Evolutionary conservation across 2,113 vertebrate species (phyloP).

Genomic region (Siniperca knerii): DNA sequence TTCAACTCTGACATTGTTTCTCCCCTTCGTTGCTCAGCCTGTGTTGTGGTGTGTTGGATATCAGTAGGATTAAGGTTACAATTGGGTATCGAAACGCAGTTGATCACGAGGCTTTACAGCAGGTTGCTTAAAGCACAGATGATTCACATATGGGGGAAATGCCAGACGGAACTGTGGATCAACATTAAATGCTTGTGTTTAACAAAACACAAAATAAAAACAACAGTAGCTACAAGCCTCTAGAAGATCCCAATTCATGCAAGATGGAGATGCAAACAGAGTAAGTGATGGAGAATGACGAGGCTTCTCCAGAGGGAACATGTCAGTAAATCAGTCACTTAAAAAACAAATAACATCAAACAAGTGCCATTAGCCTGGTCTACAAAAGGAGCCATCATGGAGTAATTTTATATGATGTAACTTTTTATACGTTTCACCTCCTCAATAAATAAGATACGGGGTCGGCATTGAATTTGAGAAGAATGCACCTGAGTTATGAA

Average conservation of each 20-base stretch:
- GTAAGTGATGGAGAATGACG: conserved; percentile 15
- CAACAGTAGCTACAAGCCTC: neutral
- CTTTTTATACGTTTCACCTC: conserved; percentile 66
- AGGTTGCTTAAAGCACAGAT: conserved; percentile 1
- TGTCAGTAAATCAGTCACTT: conserved; percentile 74
- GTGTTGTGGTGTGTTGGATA: conserved; percentile 22
- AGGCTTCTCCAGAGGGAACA: conserved; percentile 11
- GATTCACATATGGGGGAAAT: conserved; percentile 3
- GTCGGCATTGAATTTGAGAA: conserved; percentile 72
- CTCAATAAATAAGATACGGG: conserved; percentile 74
- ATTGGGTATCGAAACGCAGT: conserved; percentile 9
- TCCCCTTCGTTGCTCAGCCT: conserved; percentile 7
- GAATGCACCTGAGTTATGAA: conserved; percentile 70
- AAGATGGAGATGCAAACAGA: neutral
- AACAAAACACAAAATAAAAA: conserved; percentile 11
- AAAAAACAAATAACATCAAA: conserved; percentile 75
- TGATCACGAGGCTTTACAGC: conserved; percentile 20
- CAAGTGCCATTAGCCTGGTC: conserved; percentile 72
- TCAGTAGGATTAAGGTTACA: conserved; percentile 23
- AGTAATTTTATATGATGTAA: conserved; percentile 63
- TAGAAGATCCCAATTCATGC: neutral
- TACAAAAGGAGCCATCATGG: conserved; percentile 73
- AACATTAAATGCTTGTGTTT: neutral
- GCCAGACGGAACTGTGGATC: neutral
- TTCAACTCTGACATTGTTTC: conserved; percentile 59